phyloP scores from a whole-genome alignment of 2,113 vertebrate species.

The Procavia capensis region DNA sequence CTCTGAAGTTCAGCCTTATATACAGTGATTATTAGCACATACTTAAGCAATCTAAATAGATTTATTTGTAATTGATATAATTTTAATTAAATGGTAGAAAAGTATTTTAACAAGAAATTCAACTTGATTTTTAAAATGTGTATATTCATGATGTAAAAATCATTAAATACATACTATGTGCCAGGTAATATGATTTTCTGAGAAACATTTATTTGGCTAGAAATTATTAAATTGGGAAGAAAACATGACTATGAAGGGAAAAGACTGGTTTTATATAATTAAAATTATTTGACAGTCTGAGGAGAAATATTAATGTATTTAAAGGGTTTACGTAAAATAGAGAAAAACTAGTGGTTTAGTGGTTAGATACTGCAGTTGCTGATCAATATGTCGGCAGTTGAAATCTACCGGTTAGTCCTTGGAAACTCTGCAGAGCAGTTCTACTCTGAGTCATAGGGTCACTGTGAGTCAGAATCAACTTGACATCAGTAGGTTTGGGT shows the following conservation, averaged over 20 bases:
- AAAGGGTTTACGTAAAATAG: background rate
- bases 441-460: no score
- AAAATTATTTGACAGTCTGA: background rate
- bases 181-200: background rate
- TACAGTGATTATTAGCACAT: background rate
- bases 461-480: no score
- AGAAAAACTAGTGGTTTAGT: background rate
- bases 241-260: background rate
- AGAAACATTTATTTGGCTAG: background rate
- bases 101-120: background rate
- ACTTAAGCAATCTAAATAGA: slow-evolving; percentile 13
- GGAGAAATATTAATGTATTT: background rate
- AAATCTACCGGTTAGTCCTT: no score
- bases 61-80: slow-evolving; percentile 16
- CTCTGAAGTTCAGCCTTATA: background rate
- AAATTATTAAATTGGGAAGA: background rate
- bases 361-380: no score
- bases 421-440: no score
- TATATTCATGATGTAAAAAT: background rate
- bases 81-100: slow-evolving; percentile 4
- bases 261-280: slow-evolving; percentile 14
- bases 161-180: background rate
- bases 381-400: no score
- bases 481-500: no score
- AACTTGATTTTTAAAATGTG: background rate